Base-by-base conservation (phyloP, 2,797 vertebrate species). In the Chiroxiphia lanceolata region DNA sequence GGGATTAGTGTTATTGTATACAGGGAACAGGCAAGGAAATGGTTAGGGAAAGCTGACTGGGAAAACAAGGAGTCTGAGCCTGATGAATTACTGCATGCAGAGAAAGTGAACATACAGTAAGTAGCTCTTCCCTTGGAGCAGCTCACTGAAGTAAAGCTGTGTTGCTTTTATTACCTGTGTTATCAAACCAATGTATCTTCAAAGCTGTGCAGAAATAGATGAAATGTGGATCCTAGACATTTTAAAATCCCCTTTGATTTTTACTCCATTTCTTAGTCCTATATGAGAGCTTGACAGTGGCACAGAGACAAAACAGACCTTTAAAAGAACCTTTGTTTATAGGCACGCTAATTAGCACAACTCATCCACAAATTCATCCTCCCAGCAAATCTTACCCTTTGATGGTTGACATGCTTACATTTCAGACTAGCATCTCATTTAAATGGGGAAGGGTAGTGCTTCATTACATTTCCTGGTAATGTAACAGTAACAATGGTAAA, bases 181-280 rank as follows among this genome's bases (percentile, higher is more conserved):
- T 89, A 80, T 77, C 76, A 80, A 78, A 69, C 33, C 53, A 21
- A 19, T 48, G 38, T 15, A 42, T 71, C 80, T 76, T 83, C 71
- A 97, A 97, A 74, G 61, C 44, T 74, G 6, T 72, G 59, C 47
- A 63, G 65, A 85, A 94, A 80, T 40, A 92, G 86, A 94, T 74
- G 54, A 83, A 96, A 75, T 25, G 34, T 31, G 59, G 72, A 70
- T 68, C 61, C 71, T 36, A 56, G 27, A 78, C 61, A 61, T 70
- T 53, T 91, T 56, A 4, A 69, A 94, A 84, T 63, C 33, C 26
- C n/a, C 51, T 69, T 78, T 95, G 83, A 83, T 86, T 76, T 94
- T 87, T 21, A 36, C 54, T 89, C 54, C 5, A 64, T 94, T 90
- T 60, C 47, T 78, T 76, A 84, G 89, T 75, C 88, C 85, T 54